These are phyloP conservation scores for Amblyjoppa proteus DNA, from an alignment of 2,888 invertebrate species.

Conservation along the genomic window DNA sequence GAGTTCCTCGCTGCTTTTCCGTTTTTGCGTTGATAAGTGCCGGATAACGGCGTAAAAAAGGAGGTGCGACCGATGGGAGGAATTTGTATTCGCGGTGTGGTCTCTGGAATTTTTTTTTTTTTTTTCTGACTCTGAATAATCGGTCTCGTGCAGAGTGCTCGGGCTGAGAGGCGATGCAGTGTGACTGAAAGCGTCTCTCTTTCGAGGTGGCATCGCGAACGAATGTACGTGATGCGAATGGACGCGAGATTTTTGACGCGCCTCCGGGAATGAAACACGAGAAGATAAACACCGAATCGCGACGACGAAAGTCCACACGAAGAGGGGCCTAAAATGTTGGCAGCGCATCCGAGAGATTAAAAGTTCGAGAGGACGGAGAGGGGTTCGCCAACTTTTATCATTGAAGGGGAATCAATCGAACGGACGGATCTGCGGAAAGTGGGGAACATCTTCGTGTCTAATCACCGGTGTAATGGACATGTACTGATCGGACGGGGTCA, in stretches of 20 bases:
- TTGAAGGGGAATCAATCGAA: neutral
- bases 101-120: neutral
- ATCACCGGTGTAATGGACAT: neutral
- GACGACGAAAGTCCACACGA: constrained; percentile 15
- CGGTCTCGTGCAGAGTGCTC: neutral
- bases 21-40: neutral
- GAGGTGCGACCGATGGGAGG: neutral
- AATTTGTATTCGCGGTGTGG: constrained; percentile 27
- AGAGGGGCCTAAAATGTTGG: neutral
- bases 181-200: neutral
- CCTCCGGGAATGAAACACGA: constrained; percentile 18
- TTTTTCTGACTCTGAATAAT: constrained; percentile 6
- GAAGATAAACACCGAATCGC: constrained; percentile 21
- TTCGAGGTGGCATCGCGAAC: neutral
- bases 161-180: neutral
- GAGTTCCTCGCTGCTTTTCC: neutral
- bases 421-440: neutral
- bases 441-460: neutral
- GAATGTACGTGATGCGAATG: constrained; percentile 32
- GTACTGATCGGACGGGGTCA: too few species aligned
- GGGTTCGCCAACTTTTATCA: neutral
- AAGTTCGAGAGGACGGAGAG: constrained; percentile 2
- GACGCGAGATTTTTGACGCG: neutral
- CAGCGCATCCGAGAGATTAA: constrained; percentile 11
- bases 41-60: neutral